Conservation (phyloP, 2,888 invertebrate species). For the Cotesia congregata region DNA sequence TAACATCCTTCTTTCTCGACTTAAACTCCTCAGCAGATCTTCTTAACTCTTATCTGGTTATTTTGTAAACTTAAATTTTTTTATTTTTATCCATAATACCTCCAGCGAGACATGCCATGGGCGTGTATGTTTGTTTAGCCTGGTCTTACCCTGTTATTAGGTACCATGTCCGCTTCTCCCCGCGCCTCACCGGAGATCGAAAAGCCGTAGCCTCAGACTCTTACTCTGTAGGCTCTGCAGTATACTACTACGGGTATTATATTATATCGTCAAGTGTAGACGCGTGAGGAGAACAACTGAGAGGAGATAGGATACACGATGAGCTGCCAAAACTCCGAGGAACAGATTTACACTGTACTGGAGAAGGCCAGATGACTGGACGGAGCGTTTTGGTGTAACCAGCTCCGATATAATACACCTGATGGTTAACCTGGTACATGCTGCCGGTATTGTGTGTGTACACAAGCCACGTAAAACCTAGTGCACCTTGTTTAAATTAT, state of each 20-base stretch:
- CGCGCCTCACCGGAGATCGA: constrained; percentile 54
- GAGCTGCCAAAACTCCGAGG: background rate
- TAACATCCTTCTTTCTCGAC: constrained; percentile 32
- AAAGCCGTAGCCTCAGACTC: constrained; percentile 33
- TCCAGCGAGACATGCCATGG: constrained; percentile 65
- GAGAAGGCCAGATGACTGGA: background rate
- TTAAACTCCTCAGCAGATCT: constrained; percentile 33
- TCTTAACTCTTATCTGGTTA: constrained; percentile 50
- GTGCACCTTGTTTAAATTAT: background rate
- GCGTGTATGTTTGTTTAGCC: constrained; percentile 71
- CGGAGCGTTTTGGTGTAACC: background rate
- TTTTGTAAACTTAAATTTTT: constrained; percentile 8
- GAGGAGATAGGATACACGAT: background rate
- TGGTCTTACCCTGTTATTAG: constrained; percentile 68
- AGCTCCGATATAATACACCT: background rate
- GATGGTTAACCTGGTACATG: background rate
- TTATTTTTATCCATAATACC: constrained; percentile 40
- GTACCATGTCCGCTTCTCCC: constrained; percentile 55
- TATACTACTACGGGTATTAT: background rate
- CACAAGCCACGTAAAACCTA: background rate
- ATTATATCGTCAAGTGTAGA: constrained; percentile 1
- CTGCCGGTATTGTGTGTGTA: background rate
- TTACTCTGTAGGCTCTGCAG: background rate
- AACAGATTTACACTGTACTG: background rate
- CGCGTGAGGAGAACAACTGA: background rate